Percentiles rank a stretch among this genome's conserved stretches.
phyloP scores from a whole-genome alignment of 2,888 invertebrate species.

The Eupithecia abbreviata region DNA sequence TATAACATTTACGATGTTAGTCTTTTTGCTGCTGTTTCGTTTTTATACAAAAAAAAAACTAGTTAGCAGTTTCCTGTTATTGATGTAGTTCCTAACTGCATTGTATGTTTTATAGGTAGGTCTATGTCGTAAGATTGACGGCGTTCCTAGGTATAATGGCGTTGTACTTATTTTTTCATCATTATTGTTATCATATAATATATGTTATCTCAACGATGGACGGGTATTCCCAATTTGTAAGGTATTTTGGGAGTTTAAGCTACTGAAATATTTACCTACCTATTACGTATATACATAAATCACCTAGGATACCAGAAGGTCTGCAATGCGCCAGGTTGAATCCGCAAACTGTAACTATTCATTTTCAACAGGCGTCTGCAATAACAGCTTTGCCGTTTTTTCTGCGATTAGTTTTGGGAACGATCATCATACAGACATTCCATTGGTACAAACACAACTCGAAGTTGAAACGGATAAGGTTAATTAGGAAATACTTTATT shows the following conservation, averaged over 20 bases:
- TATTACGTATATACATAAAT: not conserved
- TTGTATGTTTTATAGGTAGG: not conserved
- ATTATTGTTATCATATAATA: too few species aligned
- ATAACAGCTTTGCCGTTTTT: slow-evolving; percentile 75
- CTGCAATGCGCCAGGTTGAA: not conserved
- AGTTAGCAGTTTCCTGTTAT: not conserved
- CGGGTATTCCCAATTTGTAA: not conserved
- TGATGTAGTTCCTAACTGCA: not conserved
- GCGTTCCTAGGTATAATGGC: not conserved
- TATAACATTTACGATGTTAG: slow-evolving; percentile 71
- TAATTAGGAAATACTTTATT: slow-evolving; percentile 72
- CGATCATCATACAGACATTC: slow-evolving; percentile 69
- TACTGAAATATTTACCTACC: not conserved
- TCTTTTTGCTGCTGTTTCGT: slow-evolving; percentile 31
- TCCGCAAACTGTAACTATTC: not conserved
- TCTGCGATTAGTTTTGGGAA: slow-evolving; percentile 69
- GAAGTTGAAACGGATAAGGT: slow-evolving; percentile 57
- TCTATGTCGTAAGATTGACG: not conserved
- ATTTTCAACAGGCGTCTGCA: slow-evolving; percentile 65
- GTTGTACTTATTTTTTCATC: not conserved
- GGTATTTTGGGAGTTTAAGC: not conserved
- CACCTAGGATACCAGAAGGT: not conserved
- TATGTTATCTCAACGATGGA: not conserved
- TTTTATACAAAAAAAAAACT: slow-evolving; percentile 1
- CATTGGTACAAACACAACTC: slow-evolving; percentile 69